Evolutionary conservation across 2,888 invertebrate genomes (phyloP).

Genomic region (Thera obeliscata): DNA sequence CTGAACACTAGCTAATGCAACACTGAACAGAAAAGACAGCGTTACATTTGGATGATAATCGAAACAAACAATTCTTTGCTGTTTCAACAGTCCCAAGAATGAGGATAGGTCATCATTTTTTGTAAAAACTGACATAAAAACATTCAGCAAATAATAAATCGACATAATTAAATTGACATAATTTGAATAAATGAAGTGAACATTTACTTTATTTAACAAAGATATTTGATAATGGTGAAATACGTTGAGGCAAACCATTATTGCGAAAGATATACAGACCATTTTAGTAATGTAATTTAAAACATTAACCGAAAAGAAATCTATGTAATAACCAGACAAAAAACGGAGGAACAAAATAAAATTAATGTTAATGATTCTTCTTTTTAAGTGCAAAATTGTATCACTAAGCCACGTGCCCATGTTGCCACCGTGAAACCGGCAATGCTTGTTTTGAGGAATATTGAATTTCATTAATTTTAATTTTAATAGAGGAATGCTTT

Average conservation of each 20-base stretch:
- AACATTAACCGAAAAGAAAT: neutral
- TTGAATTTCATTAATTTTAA: neutral
- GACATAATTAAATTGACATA: neutral
- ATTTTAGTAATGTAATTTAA: neutral
- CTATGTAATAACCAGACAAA: neutral
- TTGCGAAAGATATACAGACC: neutral
- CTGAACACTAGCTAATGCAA: neutral
- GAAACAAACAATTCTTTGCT: neutral
- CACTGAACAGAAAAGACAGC: neutral
- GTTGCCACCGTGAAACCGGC: neutral
- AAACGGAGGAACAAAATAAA: slow-evolving; percentile 1
- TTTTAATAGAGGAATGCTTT: neutral
- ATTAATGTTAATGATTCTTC: neutral
- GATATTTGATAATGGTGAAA: neutral
- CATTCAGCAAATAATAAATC: neutral
- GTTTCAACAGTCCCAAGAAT: neutral
- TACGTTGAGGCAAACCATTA: neutral
- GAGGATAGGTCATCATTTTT: neutral
- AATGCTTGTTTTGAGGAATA: neutral
- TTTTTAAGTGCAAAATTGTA: neutral
- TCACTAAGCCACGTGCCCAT: neutral
- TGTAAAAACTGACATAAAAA: slow-evolving; percentile 4
- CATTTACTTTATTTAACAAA: neutral
- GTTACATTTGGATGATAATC: neutral
- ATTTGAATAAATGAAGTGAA: no score